A percentile compares a stretch with the other conserved stretches of the same genome.
Evolutionary conservation across 2,113 vertebrate genomes (phyloP).

Genomic region (Tetraodon nigroviridis): DNA sequence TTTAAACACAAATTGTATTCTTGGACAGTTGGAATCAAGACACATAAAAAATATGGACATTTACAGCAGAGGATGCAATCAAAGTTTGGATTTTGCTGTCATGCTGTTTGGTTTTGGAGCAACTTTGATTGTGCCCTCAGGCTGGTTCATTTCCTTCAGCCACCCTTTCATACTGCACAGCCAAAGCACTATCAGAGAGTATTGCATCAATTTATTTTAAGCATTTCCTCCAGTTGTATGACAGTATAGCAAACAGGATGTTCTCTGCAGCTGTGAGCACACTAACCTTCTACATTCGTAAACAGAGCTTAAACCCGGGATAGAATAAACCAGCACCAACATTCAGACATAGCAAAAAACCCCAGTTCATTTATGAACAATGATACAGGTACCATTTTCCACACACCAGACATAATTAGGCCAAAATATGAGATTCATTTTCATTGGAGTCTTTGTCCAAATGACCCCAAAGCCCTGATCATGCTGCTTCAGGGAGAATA

Average conservation of each 20-base stretch:
- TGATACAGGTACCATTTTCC: no score
- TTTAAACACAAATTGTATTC: slow-evolving; percentile 12
- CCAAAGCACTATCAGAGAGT: background rate
- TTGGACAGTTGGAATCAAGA: background rate
- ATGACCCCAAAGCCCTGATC: no score
- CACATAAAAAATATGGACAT: background rate
- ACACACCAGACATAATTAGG: no score
- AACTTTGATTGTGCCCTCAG: background rate
- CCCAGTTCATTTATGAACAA: no score
- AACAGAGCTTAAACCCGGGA: background rate
- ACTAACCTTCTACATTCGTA: background rate
- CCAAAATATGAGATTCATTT: no score
- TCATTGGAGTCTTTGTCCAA: no score
- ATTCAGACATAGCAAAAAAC: background rate
- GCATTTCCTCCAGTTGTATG: slow-evolving; percentile 14
- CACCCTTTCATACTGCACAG: slow-evolving; percentile 6
- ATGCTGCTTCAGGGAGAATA: no score
- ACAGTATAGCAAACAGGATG: background rate
- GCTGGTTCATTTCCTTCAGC: background rate
- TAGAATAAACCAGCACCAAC: background rate
- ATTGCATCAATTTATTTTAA: slow-evolving; percentile 7
- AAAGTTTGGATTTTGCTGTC: background rate
- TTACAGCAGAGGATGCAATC: no score
- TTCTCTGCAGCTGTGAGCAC: slow-evolving; percentile 14
- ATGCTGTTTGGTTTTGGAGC: background rate